Evolutionary conservation across 1,140 invertebrate genomes (phyloP).

Genomic region (Gerris buenoi): DNA sequence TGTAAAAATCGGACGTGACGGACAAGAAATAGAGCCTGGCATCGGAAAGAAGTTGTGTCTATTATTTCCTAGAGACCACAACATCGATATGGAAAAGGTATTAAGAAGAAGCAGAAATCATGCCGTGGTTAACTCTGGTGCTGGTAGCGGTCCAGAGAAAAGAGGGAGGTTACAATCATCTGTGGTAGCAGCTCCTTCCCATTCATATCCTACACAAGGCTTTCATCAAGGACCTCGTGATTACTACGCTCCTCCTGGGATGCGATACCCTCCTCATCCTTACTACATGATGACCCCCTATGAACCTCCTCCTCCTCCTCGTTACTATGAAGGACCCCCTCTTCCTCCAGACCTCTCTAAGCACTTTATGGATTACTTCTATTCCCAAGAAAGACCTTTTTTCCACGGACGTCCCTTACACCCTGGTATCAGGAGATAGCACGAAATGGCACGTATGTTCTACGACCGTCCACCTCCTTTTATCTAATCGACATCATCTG

Average conservation of each 20-base stretch:
- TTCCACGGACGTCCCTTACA: not conserved
- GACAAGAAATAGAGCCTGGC: constrained; percentile 91
- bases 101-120: constrained; percentile 71
- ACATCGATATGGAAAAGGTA: constrained; percentile 80
- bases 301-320: constrained; percentile 48
- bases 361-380: not conserved
- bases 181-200: constrained; percentile 31
- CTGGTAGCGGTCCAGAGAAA: constrained; percentile 4
- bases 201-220: constrained; percentile 60
- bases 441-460: too few relatives aligned
- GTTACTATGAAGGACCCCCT: constrained; percentile 61
- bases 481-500: too few relatives aligned
- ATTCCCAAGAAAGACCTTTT: not conserved
- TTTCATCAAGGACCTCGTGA: constrained; percentile 50
- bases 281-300: constrained; percentile 44
- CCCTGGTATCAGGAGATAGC: not conserved
- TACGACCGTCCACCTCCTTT: too few relatives aligned
- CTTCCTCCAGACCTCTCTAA: constrained; percentile 35
- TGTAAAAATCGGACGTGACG: constrained; percentile 95
- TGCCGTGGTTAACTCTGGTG: constrained; percentile 29
- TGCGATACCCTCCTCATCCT: constrained; percentile 37
- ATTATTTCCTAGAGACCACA: constrained; percentile 84
- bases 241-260: constrained; percentile 50
- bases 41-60: constrained; percentile 88
- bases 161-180: constrained; percentile 30